Conservation (phyloP, 2,797 vertebrate genomes). For the Cirrhinus mrigala region DNA sequence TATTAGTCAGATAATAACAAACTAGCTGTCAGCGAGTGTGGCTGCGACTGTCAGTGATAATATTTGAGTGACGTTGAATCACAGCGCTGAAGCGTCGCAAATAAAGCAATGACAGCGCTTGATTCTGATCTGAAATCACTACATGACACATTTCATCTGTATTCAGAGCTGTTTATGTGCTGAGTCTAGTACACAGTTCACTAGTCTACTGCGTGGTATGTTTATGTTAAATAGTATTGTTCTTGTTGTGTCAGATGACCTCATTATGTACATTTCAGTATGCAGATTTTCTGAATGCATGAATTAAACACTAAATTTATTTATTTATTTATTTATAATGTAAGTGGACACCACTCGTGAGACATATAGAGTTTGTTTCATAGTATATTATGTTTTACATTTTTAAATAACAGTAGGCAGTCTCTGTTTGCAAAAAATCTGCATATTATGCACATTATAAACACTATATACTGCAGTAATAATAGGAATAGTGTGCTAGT, state of each 20-base stretch:
- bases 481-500: too few species aligned
- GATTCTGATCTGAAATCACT: not conserved
- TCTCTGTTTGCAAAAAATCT: not conserved
- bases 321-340: not conserved
- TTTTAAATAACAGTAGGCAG: not conserved
- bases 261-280: not conserved
- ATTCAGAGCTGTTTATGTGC: slow-evolving; percentile 3
- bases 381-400: not conserved
- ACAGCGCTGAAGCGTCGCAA: not conserved
- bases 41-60: slow-evolving; percentile 14
- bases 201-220: not conserved
- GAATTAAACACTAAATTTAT: not conserved
- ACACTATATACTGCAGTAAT: too few species aligned
- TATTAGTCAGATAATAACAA: slow-evolving; percentile 15
- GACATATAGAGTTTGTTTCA: not conserved
- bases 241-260: not conserved
- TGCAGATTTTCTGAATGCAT: not conserved
- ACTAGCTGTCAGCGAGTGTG: slow-evolving; percentile 10
- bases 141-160: slow-evolving; percentile 12
- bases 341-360: not conserved
- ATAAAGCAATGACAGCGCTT: slow-evolving; percentile 6
- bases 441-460: too few species aligned
- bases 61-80: slow-evolving; percentile 19
- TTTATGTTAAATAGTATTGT: not conserved
- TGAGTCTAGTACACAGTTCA: not conserved